Percentiles rank a stretch among this genome's conserved stretches.
Conservation (phyloP, 2,888 invertebrate species). For the Aphidoletes aphidimyza region DNA sequence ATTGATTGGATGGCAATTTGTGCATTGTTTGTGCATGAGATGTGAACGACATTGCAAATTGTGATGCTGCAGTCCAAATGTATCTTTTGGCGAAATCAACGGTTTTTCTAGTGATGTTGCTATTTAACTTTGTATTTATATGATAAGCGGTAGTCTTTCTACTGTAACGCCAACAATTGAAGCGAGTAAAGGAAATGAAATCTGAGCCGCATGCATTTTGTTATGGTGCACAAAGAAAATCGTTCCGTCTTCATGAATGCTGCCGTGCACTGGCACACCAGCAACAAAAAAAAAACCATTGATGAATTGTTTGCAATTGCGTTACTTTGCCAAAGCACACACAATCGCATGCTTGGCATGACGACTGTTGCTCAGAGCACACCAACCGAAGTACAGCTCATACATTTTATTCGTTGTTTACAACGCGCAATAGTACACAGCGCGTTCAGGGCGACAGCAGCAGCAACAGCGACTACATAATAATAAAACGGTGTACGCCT, state of each 20-base stretch:
- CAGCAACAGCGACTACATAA: slow-evolving; percentile 1
- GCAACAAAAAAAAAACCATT: too few relatives aligned
- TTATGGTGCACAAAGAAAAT: neutral
- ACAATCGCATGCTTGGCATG: neutral
- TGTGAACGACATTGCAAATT: neutral
- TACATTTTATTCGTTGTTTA: slow-evolving; percentile 21
- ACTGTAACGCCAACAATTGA: neutral
- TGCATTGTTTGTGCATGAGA: neutral
- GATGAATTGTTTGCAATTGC: slow-evolving; percentile 1
- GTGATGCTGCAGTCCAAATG: neutral
- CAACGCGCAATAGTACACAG: neutral
- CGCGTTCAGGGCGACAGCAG: too few relatives aligned
- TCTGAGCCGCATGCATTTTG: neutral
- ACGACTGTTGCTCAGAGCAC: neutral
- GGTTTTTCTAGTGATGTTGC: too few relatives aligned
- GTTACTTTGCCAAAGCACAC: neutral
- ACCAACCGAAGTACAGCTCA: neutral
- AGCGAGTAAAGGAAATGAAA: slow-evolving; percentile 19
- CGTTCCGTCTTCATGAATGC: neutral
- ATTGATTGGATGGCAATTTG: neutral
- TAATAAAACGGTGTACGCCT: neutral
- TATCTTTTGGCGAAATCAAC: too few relatives aligned
- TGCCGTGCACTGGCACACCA: too few relatives aligned
- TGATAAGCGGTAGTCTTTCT: too few relatives aligned
- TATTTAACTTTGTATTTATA: too few relatives aligned